phyloP scores from a whole-genome alignment of 2,797 vertebrate species.

The Urocyon cinereoargenteus region DNA sequence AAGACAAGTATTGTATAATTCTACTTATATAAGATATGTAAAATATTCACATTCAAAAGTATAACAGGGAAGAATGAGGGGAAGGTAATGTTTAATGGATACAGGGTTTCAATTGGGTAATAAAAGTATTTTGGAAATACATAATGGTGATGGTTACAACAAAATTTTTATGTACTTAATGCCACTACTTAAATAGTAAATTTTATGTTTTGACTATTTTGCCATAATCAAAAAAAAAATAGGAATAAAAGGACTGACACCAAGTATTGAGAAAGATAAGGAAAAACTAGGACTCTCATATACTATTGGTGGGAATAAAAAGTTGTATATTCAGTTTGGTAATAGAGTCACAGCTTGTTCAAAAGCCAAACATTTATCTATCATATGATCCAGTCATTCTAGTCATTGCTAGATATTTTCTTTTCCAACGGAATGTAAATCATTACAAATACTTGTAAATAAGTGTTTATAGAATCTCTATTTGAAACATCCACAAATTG shows the following conservation, averaged over 20 bases:
- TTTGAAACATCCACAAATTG: neutral
- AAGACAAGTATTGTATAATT: neutral
- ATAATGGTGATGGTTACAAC: neutral
- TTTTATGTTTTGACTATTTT: neutral
- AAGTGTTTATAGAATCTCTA: neutral
- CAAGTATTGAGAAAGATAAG: neutral
- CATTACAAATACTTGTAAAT: neutral
- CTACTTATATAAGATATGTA: neutral
- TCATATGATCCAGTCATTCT: neutral
- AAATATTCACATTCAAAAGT: neutral
- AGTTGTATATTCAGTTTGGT: neutral
- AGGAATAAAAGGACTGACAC: neutral
- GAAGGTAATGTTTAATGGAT: neutral
- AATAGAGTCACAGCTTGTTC: neutral
- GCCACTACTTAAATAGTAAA: neutral
- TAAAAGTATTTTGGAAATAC: neutral
- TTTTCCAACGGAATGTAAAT: neutral
- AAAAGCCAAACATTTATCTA: neutral
- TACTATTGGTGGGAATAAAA: neutral
- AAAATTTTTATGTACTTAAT: neutral
- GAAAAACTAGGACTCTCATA: neutral
- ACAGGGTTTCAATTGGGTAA: neutral
- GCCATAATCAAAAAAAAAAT: neutral
- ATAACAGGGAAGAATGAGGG: too few species aligned
- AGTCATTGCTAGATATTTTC: neutral